Base-by-base conservation (phyloP, 2,888 invertebrate genomes). In the Syrista parreyssii region DNA sequence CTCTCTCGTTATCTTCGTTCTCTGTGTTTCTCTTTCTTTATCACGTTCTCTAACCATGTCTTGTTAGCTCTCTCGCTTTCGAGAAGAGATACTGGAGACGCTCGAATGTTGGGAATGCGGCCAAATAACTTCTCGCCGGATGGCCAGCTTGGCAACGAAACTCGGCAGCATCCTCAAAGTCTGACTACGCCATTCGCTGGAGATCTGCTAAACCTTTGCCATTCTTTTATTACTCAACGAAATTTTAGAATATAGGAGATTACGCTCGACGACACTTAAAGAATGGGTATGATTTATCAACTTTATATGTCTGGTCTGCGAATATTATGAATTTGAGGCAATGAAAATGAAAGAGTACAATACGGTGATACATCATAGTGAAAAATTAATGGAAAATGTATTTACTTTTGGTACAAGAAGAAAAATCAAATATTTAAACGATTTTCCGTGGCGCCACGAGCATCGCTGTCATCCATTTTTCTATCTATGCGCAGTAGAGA, bases 41-140 rank as follows among this genome's bases (percentile, higher is more conserved):
- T 55, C 55, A 0, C 9, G 9, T 15, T 55, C 55, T 23, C 55
- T 55, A 23, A 55, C 40, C 9, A 6, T 55, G 15, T 40, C 40
- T 55, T 55, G 55, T 55, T 55, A 55, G 55, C 55, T 55, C 55
- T 55, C 23, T 55, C 55, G 23, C 55, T 55, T 55, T 55, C 23
- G 55, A 55, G 55, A 55, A 55, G 55, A 55, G 55, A 55, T 55
- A 55, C 55, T 55, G 23, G 55, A 55, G 55, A 55, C 9, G 55
- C 55, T 55, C 55, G 55, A 55, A 55, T 23, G 23, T 9, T 71
- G 71, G 71, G 71, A 71, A 31, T 33, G 33, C 32, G 71, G 71
- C 71, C 71, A 71, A 71, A 33, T 71, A 71, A 71, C 71, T 71
- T 71, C 71, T 71, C 71, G 31, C 71, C 32, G 71, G 71, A 71